Conservation (phyloP, 2,113 vertebrate genomes). For the Trichechus manatus region DNA sequence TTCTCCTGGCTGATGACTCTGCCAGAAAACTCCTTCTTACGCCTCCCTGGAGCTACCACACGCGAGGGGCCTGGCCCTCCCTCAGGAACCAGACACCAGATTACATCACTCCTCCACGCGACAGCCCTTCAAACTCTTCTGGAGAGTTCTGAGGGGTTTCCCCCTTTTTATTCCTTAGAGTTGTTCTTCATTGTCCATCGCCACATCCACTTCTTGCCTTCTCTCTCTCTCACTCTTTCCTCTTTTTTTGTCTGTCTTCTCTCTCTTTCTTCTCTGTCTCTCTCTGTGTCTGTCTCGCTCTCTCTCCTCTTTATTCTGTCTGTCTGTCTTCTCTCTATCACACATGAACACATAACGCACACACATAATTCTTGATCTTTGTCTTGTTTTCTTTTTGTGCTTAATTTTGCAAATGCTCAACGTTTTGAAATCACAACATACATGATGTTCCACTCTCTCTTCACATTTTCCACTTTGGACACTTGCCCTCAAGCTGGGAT, state of each 20-base stretch:
- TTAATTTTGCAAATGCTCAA: not conserved
- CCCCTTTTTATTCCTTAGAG: not conserved
- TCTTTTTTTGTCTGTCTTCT: not conserved
- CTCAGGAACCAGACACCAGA: no score
- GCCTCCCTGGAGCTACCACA: no score
- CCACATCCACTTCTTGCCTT: not conserved
- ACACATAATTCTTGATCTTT: not conserved
- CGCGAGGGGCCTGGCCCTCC: not conserved
- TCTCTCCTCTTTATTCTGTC: no score
- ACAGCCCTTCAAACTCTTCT: not conserved
- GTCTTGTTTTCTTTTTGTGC: not conserved
- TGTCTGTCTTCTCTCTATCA: not conserved
- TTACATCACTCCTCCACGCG: accelerated
- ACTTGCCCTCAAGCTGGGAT: not conserved
- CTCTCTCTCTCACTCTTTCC: not conserved
- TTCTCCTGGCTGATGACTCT: not conserved
- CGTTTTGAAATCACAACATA: not conserved
- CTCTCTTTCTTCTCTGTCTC: not conserved
- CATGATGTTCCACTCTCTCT: no score
- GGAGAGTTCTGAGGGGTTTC: not conserved
- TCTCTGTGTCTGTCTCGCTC: no score
- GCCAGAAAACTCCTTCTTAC: not conserved
- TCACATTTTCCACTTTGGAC: not conserved
- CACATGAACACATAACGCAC: not conserved
- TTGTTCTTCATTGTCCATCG: not conserved